phyloP scores from a whole-genome alignment of 2,113 vertebrate species.

The Salvelinus alpinus region DNA sequence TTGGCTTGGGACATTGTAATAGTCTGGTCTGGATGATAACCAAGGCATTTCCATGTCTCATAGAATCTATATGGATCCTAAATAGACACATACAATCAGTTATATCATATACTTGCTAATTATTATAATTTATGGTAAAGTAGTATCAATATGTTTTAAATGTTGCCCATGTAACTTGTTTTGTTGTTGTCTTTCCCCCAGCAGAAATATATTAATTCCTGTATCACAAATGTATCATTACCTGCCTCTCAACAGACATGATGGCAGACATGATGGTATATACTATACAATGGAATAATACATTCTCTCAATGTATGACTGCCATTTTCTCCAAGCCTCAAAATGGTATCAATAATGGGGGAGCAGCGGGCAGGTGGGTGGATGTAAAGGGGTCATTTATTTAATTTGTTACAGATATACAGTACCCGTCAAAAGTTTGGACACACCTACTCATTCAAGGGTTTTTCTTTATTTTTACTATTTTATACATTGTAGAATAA shows the following conservation, averaged over 20 bases:
- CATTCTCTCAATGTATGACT: constrained; percentile 52
- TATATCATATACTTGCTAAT: neutral
- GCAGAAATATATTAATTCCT: neutral
- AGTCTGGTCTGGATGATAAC: constrained; percentile 38
- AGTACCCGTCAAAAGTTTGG: no score
- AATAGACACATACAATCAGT: no score
- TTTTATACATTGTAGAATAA: no score
- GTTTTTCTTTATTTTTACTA: no score
- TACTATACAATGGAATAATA: neutral
- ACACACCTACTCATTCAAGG: no score
- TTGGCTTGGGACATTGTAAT: constrained; percentile 60
- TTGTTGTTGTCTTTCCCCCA: neutral
- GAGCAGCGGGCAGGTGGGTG: constrained; percentile 58
- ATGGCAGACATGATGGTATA: constrained; percentile 1
- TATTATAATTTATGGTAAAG: no score
- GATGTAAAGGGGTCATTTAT: constrained; percentile 75
- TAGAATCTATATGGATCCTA: no score
- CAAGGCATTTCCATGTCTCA: constrained; percentile 4
- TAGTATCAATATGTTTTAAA: neutral
- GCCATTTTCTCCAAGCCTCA: constrained; percentile 56
- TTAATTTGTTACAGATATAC: constrained; percentile 72
- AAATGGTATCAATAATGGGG: constrained; percentile 63
- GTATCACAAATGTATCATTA: neutral
- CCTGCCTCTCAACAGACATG: neutral
- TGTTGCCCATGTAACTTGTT: neutral